Evolutionary conservation across 2,797 vertebrate genomes (phyloP).

Genomic region (Kryptopterus vitreolus): DNA sequence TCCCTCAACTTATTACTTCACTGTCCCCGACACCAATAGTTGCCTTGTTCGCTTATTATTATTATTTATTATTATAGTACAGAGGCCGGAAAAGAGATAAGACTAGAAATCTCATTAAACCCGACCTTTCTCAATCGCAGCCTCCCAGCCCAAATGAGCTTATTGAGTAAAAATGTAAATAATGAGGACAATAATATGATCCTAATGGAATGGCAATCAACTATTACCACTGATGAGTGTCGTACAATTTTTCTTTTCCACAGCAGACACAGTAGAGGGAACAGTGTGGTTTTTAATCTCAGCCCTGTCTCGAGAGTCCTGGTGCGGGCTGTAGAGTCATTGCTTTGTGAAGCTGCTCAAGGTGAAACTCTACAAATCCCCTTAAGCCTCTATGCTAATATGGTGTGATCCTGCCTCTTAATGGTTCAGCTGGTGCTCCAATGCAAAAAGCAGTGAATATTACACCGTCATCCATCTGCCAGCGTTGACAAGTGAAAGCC

Average conservation of each 20-base stretch:
- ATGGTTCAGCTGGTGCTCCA: conserved; percentile 28
- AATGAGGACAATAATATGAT: conserved; percentile 52
- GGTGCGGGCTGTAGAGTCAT: conserved; percentile 12
- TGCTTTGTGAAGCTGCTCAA: conserved; percentile 1
- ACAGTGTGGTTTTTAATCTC: conserved; percentile 19
- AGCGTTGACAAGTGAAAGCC: conserved; percentile 29
- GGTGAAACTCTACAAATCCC: conserved; percentile 29
- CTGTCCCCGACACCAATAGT: conserved; percentile 53
- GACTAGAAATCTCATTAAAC: conserved; percentile 68
- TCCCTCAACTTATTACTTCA: conserved; percentile 52
- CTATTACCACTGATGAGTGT: conserved; percentile 26
- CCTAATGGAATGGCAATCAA: conserved; percentile 64
- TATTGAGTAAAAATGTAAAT: conserved; percentile 56
- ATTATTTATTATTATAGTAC: conserved; percentile 67
- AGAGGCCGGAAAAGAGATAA: conserved; percentile 56
- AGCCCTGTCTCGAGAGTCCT: conserved; percentile 6
- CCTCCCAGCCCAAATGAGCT: conserved; percentile 46
- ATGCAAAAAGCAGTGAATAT: conserved; percentile 8
- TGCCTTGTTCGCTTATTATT: conserved; percentile 63
- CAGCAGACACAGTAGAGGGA: not conserved
- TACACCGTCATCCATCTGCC: conserved; percentile 15
- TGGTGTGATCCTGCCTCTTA: not conserved
- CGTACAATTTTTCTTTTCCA: conserved; percentile 14
- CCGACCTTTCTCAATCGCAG: conserved; percentile 64
- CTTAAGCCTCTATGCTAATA: conserved; percentile 32